Evolutionary conservation across 2,113 vertebrate species (phyloP).

Genomic region (Corythornis vintsioides): DNA sequence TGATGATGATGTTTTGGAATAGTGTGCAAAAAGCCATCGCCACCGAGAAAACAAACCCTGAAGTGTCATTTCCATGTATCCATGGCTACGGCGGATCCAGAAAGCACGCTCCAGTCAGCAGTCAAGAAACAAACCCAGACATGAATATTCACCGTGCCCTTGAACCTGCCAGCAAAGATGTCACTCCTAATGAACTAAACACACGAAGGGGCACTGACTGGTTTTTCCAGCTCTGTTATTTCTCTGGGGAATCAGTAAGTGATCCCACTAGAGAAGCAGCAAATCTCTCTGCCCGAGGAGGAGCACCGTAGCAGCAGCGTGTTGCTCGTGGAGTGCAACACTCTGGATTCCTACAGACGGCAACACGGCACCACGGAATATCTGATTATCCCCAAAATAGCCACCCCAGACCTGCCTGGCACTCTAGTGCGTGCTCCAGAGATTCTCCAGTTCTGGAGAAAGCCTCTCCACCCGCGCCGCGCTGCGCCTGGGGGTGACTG

Average conservation of each 20-base stretch:
- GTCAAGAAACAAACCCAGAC: neutral
- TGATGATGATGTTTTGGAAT: neutral
- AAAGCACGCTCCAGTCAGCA: constrained; percentile 2
- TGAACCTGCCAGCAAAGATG: neutral
- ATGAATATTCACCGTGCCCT: neutral
- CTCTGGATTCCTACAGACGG: neutral
- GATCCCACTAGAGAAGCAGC: neutral
- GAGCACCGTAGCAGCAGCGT: neutral
- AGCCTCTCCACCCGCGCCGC: neutral
- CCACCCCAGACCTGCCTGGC: neutral
- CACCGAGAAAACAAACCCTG: constrained; percentile 1
- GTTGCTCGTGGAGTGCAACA: neutral
- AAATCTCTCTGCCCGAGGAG: neutral
- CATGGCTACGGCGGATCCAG: constrained; percentile 45
- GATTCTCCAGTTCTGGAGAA: neutral
- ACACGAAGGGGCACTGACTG: neutral
- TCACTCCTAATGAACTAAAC: neutral
- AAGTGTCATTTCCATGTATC: constrained; percentile 36
- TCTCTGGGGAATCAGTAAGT: neutral
- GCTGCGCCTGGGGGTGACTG: neutral
- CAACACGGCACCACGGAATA: neutral
- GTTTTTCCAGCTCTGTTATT: neutral
- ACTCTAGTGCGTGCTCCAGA: neutral
- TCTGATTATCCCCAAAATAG: constrained; percentile 17
- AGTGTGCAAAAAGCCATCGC: neutral